Percentiles rank a stretch among this genome's conserved stretches.
Evolutionary conservation across 2,113 vertebrate species (phyloP).

Genomic region (Pao palembangensis): DNA sequence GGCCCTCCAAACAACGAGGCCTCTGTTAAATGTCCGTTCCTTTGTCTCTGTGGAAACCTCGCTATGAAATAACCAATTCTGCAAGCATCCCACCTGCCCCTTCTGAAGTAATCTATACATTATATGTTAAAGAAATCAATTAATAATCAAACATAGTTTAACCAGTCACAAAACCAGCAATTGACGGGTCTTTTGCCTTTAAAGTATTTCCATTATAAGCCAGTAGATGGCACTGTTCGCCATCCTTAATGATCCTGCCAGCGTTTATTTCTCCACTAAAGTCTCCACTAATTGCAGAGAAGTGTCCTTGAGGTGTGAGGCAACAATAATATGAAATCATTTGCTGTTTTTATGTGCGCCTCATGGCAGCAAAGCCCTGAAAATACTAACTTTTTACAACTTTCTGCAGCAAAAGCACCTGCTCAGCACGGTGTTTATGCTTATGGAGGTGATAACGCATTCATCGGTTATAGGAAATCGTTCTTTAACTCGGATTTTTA

Average conservation of each 20-base stretch:
- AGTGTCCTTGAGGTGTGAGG: slow-evolving; percentile 2
- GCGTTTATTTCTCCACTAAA: background rate
- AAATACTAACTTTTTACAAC: too few species aligned
- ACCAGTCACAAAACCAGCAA: too few species aligned
- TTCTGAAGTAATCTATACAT: background rate
- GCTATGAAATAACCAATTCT: background rate
- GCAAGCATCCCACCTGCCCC: background rate
- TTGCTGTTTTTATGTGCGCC: background rate
- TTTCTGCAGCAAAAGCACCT: background rate
- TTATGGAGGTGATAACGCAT: background rate
- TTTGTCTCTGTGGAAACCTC: slow-evolving; percentile 15
- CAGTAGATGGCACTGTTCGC: slow-evolving; percentile 62
- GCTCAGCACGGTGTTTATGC: background rate
- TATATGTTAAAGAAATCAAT: too few species aligned
- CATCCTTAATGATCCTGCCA: background rate
- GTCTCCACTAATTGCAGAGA: background rate
- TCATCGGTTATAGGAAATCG: background rate
- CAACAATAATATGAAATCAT: background rate
- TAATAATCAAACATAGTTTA: too few species aligned
- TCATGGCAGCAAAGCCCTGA: background rate
- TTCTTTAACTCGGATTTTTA: background rate
- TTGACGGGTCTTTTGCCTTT: background rate
- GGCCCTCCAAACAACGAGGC: slow-evolving; percentile 44
- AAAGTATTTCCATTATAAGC: slow-evolving; percentile 1
- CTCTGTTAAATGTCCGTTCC: slow-evolving; percentile 35